Percentiles rank a stretch among this genome's conserved stretches.
These are phyloP conservation scores for Drosophila vallismaia DNA, from an alignment of 2,888 invertebrate species.

Conservation along the genomic window DNA sequence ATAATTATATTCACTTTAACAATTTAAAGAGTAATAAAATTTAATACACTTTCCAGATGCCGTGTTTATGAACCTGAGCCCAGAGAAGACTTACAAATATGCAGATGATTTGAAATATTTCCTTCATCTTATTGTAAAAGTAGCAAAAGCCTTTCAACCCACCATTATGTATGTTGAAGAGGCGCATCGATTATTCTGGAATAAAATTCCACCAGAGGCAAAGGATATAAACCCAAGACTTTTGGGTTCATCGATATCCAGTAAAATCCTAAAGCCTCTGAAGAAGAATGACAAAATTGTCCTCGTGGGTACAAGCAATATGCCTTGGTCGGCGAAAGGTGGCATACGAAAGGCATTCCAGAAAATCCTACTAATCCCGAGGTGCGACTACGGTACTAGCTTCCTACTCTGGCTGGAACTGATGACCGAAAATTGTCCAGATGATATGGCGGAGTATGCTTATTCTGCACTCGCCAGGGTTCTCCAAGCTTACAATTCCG, in stretches of 20 bases:
- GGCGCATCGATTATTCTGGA: constrained; percentile 86
- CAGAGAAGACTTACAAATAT: constrained; percentile 86
- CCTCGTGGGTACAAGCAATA: constrained; percentile 85
- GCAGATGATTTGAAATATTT: constrained; percentile 87
- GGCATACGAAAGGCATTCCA: constrained; percentile 78
- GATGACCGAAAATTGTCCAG: constrained; percentile 66
- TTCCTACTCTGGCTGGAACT: constrained; percentile 78
- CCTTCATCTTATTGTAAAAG: constrained; percentile 87
- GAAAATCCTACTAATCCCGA: constrained; percentile 79
- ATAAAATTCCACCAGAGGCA: constrained; percentile 83
- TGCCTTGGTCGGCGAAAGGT: constrained; percentile 85
- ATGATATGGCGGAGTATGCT: constrained; percentile 62
- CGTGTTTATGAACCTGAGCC: constrained; percentile 87
- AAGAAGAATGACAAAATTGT: constrained; percentile 85
- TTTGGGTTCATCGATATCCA: constrained; percentile 85
- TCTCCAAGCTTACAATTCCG: constrained; percentile 80
- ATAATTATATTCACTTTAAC: not conserved
- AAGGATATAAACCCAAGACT: constrained; percentile 84
- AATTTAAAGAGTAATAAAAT: too few relatives aligned
- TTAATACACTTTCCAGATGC: constrained; percentile 81
- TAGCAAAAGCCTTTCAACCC: constrained; percentile 86
- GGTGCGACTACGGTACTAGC: constrained; percentile 81
- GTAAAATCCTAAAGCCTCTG: constrained; percentile 85
- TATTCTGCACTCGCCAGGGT: constrained; percentile 79
- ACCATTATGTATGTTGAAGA: constrained; percentile 86